phyloP scores from a whole-genome alignment of 2,113 vertebrate species.

The Xenopus laevis region DNA sequence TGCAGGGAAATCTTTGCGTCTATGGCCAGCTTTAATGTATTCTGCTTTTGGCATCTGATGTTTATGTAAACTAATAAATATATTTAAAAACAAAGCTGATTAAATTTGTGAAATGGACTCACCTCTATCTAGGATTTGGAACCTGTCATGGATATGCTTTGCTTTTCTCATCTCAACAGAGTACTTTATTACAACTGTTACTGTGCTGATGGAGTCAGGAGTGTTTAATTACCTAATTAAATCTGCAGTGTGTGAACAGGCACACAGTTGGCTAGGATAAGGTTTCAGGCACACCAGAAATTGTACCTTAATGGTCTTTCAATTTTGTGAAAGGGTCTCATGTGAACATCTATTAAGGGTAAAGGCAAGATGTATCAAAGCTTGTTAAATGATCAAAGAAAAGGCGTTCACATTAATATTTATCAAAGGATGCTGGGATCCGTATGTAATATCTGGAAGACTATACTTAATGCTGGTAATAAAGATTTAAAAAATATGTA shows the following conservation, averaged over 20 bases:
- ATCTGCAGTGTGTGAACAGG: background rate
- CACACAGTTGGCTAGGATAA: constrained; percentile 12
- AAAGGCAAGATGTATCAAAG: constrained; percentile 48
- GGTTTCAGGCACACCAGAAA: constrained; percentile 22
- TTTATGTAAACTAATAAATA: too few relatives aligned
- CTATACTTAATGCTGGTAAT: constrained; percentile 33
- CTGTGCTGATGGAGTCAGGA: background rate
- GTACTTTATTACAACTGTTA: too few relatives aligned
- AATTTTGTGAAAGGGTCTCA: constrained; percentile 39
- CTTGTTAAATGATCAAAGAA: constrained; percentile 48
- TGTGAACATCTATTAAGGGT: constrained; percentile 38
- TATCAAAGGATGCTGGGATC: constrained; percentile 43
- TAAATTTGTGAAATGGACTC: too few relatives aligned
- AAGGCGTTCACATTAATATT: constrained; percentile 45
- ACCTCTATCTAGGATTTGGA: too few relatives aligned
- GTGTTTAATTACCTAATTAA: constrained; percentile 8
- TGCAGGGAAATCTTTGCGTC: too few relatives aligned
- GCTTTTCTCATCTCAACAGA: too few relatives aligned
- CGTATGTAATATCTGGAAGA: constrained; percentile 40
- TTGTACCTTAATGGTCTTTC: constrained; percentile 34
- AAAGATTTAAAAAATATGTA: constrained; percentile 16
- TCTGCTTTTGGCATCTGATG: too few relatives aligned
- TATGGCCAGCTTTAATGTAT: too few relatives aligned
- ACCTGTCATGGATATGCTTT: too few relatives aligned
- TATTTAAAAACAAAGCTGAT: too few relatives aligned